These are phyloP conservation scores for Perognathus longimembris DNA, from an alignment of 2,113 vertebrate species.

Conservation along the genomic window DNA sequence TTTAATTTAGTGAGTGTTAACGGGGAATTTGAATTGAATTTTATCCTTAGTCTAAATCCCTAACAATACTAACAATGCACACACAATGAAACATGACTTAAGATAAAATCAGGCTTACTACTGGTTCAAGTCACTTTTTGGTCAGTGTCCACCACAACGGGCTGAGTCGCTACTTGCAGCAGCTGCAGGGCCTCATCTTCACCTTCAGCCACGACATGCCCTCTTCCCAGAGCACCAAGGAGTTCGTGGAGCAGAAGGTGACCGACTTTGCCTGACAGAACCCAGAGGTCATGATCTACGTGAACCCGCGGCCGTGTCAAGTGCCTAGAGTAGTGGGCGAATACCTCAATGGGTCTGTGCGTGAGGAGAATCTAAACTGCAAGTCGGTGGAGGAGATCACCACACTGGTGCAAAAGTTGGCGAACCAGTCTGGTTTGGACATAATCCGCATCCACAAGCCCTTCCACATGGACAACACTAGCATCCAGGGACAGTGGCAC, in stretches of 20 bases:
- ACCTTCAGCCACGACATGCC: conserved; percentile 90
- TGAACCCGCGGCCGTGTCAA: conserved; percentile 85
- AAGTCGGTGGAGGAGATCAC: conserved; percentile 90
- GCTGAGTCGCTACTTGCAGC: conserved; percentile 93
- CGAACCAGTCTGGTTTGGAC: conserved; percentile 93
- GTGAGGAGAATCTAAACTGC: conserved; percentile 89
- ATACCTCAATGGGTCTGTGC: conserved; percentile 94
- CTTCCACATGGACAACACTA: conserved; percentile 94
- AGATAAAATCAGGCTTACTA: no score
- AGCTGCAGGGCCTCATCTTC: conserved; percentile 94
- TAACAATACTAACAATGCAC: no score
- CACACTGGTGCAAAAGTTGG: conserved; percentile 90
- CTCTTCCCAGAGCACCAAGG: conserved; percentile 91
- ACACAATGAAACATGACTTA: not conserved
- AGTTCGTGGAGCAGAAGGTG: conserved; percentile 93
- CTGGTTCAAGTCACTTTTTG: conserved; percentile 95
- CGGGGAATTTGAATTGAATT: not conserved
- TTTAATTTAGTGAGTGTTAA: not conserved
- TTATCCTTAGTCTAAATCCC: no score
- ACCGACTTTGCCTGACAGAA: conserved; percentile 93
- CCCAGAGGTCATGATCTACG: conserved; percentile 93
- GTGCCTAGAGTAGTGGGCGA: conserved; percentile 92
- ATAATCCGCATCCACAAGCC: conserved; percentile 96
- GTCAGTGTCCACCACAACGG: conserved; percentile 93
- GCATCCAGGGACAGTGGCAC: conserved; percentile 98